Base-by-base conservation (phyloP, 2,888 invertebrate species). In the Tenthredo livida region DNA sequence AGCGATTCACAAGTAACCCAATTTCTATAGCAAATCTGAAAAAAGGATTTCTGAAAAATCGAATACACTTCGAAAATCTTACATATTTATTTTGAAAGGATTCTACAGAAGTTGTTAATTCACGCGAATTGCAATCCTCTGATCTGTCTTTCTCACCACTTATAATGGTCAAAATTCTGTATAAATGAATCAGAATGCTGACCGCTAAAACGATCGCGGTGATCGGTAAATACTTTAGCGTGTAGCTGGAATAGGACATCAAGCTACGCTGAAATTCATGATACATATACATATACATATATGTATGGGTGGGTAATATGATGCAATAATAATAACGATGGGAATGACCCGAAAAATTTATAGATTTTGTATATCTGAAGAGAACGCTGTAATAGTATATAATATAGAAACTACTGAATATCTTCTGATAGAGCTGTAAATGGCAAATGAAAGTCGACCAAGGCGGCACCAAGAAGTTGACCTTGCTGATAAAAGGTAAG, bases 271-370 rank as follows among this genome's bases (percentile, higher is more conserved):
- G 15, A 43, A 47, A 61, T 37, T 37, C n/a, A 25, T 12, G 43
- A 73, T 5, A 43, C 17, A 40, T 43, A 73, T n/a, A n/a, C n/a
- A n/a, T n/a, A n/a, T n/a, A n/a, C n/a, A n/a, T n/a, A n/a, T n/a
- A n/a, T n/a, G n/a, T n/a, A 87, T 86, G 9, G 9, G 40, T 43
- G 43, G 43, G 2, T 43, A 0, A 15, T 47, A 88, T 88, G 86
- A 86, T 85, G 86, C 87, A 86, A 88, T 86, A 89, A 89, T 88
- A 88, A 89, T 87, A 87, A 86, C 87, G 84, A 84, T 84, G 86
- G 87, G 88, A 90, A 88, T 89, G 86, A 85, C 75, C 84, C 58
- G 78, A 86, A 84, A 88, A 89, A 88, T 90, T 85, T 85, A 25
- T 75, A 25, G 25, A 47, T 43, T 47, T 25, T 43, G 15, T 33